Evolutionary conservation across 2,797 vertebrate genomes (phyloP), one percentile per base, ranked within the genome.

Genomic region (Lithobates pipiens): DNA sequence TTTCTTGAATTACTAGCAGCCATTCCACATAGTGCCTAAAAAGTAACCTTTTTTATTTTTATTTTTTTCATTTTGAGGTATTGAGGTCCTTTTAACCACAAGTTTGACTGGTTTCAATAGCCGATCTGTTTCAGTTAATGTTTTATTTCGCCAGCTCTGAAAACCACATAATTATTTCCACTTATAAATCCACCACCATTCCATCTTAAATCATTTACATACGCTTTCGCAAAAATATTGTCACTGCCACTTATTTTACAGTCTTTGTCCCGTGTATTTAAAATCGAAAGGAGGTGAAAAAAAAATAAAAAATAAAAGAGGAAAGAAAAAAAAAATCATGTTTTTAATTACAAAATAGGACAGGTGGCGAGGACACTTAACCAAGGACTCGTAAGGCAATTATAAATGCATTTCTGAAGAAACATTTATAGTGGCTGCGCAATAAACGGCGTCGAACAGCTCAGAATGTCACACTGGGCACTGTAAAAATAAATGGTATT

Each of bases 401-500:
- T 93, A 92, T 93, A 94, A 94, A 92, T 93, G 92, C 92, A 91
- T 93, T 94, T 93, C 91, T 92, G 89, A 95, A 94, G 93, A 93
- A 95, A 93, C 91, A 92, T 93, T 94, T 93, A 91, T 93, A 94
- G 92, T 95, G 94, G 93, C 89, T 92, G 88, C 87, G 91, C 92
- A 93, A 94, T 95, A 95, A 95, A 94, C 91, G 54, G 93, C 93
- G 90, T 92, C 94, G 92, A 95, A 95, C 93, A 93, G 94, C 93
- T 93, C 90, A 92, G 93, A 95, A 95, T 95, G 94, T 95, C 95
- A 95, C 93, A 95, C 91, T 94, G 93, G 94, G 94, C 94, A 94
- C 91, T 90, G 92, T 95, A 95, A 95, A 95, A 95, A 94, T 93
- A 94, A 95, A 94, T 89, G 90, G 93, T 94, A 94, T 94, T 95